A percentile compares a stretch with the other conserved stretches of the same genome.
These are phyloP conservation scores for Amazona ochrocephala DNA, from an alignment of 2,797 vertebrate species.

Conservation along the genomic window DNA sequence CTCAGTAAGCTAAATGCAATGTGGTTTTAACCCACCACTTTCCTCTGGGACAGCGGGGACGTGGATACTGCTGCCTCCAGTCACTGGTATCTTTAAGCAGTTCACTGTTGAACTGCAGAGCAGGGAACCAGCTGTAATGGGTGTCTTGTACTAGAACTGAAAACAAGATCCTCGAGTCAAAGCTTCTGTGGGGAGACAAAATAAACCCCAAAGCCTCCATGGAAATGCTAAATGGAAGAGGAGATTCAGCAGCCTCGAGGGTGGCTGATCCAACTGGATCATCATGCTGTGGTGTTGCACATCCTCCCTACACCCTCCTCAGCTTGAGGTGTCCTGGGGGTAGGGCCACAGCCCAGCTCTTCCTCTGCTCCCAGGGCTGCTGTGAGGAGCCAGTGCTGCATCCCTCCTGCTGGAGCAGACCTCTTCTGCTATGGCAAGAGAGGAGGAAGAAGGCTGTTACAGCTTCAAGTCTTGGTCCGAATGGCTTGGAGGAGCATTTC, in stretches of 20 bases:
- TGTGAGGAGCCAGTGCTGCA: neutral
- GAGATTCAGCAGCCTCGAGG: neutral
- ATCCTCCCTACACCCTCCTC: neutral
- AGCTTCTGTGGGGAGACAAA: neutral
- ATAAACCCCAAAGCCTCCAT: neutral
- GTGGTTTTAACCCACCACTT: neutral
- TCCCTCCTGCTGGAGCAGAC: neutral
- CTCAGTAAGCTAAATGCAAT: neutral
- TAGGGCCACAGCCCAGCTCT: neutral
- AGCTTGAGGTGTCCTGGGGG: neutral
- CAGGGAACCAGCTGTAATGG: neutral
- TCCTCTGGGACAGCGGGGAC: neutral
- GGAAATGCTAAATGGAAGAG: neutral
- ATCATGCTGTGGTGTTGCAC: neutral
- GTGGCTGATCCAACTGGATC: neutral
- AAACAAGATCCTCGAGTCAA: neutral
- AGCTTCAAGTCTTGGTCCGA: neutral
- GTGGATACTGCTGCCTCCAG: neutral
- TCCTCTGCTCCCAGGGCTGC: neutral
- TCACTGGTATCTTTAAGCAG: neutral
- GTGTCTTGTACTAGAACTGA: neutral
- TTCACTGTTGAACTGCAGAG: neutral
- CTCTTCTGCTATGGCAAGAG: neutral
- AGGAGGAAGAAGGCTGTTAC: neutral
- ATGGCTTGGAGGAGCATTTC: neutral